Conservation (phyloP, 2,113 vertebrate genomes). For the Daboia siamensis region DNA sequence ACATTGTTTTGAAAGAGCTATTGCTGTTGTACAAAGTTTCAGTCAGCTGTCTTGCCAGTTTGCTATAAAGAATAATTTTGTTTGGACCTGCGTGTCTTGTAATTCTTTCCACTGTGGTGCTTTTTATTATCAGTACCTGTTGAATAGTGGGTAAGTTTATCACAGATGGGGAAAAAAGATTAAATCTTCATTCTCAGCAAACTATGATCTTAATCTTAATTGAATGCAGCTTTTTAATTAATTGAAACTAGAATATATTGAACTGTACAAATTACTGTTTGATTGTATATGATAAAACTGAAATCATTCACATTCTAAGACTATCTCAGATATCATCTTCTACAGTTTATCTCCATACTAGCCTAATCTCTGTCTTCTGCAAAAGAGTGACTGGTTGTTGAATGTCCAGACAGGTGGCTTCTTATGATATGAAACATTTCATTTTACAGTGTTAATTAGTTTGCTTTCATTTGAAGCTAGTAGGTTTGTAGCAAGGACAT, state of each 20-base stretch:
- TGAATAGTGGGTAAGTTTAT: not conserved
- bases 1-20: not conserved
- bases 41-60: not conserved
- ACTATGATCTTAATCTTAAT: not conserved
- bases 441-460: not conserved
- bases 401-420: not conserved
- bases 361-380: not conserved
- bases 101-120: not conserved
- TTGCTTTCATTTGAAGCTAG: not conserved
- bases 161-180: not conserved
- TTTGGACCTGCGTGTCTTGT: not conserved
- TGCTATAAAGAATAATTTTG: not conserved
- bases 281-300: not conserved
- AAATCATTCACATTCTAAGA: not conserved
- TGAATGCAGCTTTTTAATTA: not conserved
- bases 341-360: no score
- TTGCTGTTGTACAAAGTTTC: not conserved
- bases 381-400: not conserved
- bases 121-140: not conserved
- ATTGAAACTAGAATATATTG: not conserved
- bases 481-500: not conserved
- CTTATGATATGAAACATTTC: not conserved
- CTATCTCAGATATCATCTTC: not conserved
- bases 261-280: not conserved
- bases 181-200: not conserved